These are phyloP conservation scores for Noctua janthina DNA, from an alignment of 2,888 invertebrate genomes.

Conservation along the genomic window DNA sequence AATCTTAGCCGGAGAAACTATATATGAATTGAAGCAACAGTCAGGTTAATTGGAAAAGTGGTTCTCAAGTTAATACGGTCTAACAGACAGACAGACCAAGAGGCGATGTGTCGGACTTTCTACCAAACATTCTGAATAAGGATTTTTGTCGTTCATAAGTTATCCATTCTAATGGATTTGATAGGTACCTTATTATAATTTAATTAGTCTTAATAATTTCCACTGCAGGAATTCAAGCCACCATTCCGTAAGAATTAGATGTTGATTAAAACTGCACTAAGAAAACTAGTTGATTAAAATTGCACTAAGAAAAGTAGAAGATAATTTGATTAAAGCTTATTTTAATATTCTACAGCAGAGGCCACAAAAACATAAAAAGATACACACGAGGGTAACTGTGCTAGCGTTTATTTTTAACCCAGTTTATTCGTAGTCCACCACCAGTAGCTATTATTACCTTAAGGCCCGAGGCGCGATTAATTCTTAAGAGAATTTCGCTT, in stretches of 20 bases:
- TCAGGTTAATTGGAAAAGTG: background rate
- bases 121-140: background rate
- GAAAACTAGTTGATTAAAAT: background rate
- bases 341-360: slow-evolving; percentile 23
- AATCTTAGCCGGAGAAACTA: background rate
- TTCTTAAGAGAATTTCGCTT: background rate
- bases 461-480: background rate
- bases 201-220: too few relatives aligned
- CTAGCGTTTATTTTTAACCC: slow-evolving; percentile 25
- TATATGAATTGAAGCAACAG: background rate
- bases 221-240: too few relatives aligned
- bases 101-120: background rate
- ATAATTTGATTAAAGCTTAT: background rate
- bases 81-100: background rate
- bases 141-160: background rate
- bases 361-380: background rate
- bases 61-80: background rate
- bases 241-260: too few relatives aligned
- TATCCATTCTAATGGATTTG: background rate
- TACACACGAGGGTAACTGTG: slow-evolving; percentile 4
- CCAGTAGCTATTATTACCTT: slow-evolving; percentile 12
- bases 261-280: background rate
- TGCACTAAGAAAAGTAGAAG: background rate
- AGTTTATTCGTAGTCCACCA: background rate
- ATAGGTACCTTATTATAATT: background rate